Conservation (phyloP, 2,888 invertebrate species). For the Acronicta aceris region DNA sequence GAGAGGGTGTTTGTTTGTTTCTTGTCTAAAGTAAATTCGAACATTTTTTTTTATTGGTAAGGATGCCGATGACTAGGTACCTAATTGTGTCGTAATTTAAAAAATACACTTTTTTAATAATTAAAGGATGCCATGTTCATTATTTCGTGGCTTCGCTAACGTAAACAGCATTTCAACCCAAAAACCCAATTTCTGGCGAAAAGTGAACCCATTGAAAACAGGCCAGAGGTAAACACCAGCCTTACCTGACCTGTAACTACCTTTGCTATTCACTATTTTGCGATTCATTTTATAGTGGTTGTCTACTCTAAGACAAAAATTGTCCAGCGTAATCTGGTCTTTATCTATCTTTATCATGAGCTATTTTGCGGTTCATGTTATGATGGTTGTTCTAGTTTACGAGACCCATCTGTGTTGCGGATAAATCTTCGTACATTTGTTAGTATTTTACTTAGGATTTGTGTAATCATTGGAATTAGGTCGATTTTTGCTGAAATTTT, state of each 20-base stretch:
- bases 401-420: slow-evolving; percentile 39
- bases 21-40: too few species aligned
- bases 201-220: slow-evolving; percentile 38
- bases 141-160: slow-evolving; percentile 58
- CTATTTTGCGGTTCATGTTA: slow-evolving; percentile 14
- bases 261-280: background rate
- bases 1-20: too few species aligned
- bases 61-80: too few species aligned
- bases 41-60: too few species aligned
- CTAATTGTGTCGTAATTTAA: too few species aligned
- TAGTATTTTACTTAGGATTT: slow-evolving; percentile 26
- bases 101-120: slow-evolving; percentile 3
- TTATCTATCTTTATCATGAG: background rate
- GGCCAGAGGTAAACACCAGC: slow-evolving; percentile 36
- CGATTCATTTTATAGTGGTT: slow-evolving; percentile 25
- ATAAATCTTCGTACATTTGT: slow-evolving; percentile 27
- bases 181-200: slow-evolving; percentile 69
- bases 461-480: slow-evolving; percentile 28
- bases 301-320: background rate
- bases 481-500: slow-evolving; percentile 12
- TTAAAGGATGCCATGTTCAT: slow-evolving; percentile 9
- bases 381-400: slow-evolving; percentile 21
- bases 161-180: slow-evolving; percentile 68
- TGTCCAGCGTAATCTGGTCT: slow-evolving; percentile 3
- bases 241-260: slow-evolving; percentile 14